Evolutionary conservation across 2,113 vertebrate genomes (phyloP).

Genomic region (Antigone vipio): DNA sequence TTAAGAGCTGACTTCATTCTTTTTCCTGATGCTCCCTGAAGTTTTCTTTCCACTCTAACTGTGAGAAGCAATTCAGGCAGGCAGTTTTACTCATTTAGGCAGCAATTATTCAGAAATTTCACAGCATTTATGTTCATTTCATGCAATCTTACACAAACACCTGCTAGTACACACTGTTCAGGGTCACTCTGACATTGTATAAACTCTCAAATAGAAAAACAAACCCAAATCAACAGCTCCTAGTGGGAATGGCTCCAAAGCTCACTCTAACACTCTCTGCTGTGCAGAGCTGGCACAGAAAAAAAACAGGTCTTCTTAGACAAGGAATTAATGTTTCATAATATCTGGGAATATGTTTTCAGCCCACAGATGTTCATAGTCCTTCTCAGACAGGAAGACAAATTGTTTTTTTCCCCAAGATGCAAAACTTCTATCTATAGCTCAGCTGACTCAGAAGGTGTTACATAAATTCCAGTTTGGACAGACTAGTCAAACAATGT

Average conservation of each 20-base stretch:
- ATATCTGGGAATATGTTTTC: not conserved
- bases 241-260: not conserved
- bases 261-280: not conserved
- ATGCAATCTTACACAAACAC: slow-evolving; percentile 33
- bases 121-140: slow-evolving; percentile 54
- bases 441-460: not conserved
- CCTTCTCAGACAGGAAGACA: not conserved
- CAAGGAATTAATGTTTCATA: not conserved
- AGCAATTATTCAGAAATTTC: slow-evolving; percentile 57
- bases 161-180: slow-evolving; percentile 27
- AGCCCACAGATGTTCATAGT: not conserved
- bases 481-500: not conserved
- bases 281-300: not conserved
- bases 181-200: slow-evolving; percentile 42
- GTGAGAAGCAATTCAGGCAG: slow-evolving; percentile 22
- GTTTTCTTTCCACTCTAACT: not conserved
- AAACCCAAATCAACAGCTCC: not conserved
- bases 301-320: not conserved
- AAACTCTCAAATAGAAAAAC: not conserved
- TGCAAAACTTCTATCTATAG: not conserved
- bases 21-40: slow-evolving; percentile 6
- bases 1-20: not conserved
- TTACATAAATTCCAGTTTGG: not conserved
- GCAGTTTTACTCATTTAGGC: slow-evolving; percentile 38
- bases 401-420: not conserved